These are phyloP conservation scores for Myocastor coypus DNA, from an alignment of 2,113 vertebrate genomes.

Conservation along the genomic window DNA sequence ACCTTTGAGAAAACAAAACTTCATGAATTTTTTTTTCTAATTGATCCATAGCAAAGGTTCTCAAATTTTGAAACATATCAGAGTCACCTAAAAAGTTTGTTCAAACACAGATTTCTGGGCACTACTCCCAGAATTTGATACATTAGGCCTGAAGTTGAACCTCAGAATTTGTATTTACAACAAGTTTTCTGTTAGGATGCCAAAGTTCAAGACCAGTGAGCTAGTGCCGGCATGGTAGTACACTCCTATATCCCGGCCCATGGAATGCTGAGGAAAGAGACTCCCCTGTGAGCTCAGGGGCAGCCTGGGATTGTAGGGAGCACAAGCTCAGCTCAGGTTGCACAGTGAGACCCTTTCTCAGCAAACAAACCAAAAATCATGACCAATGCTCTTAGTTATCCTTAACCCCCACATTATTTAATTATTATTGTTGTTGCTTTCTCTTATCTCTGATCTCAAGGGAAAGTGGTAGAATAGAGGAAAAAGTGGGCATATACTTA, in stretches of 20 bases:
- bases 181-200: conserved; percentile 7
- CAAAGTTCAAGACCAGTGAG: background rate
- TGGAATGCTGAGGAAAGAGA: background rate
- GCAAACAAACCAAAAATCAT: background rate
- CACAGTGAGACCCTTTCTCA: background rate
- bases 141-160: background rate
- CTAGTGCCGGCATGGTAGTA: background rate
- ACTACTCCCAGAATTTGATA: background rate
- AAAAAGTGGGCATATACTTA: background rate
- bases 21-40: conserved; percentile 58
- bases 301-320: background rate
- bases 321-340: background rate
- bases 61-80: conserved; percentile 48
- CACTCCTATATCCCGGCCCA: background rate
- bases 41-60: conserved; percentile 3
- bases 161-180: conserved; percentile 43
- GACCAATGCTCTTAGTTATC: background rate
- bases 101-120: conserved; percentile 8
- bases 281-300: background rate
- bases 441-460: background rate
- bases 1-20: conserved; percentile 60
- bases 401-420: background rate
- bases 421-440: background rate
- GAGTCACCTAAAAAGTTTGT: background rate
- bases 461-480: background rate